Percentiles rank a stretch among this genome's conserved stretches.
phyloP scores from a whole-genome alignment of 2,797 vertebrate species.

The Sebastes diaconus region DNA sequence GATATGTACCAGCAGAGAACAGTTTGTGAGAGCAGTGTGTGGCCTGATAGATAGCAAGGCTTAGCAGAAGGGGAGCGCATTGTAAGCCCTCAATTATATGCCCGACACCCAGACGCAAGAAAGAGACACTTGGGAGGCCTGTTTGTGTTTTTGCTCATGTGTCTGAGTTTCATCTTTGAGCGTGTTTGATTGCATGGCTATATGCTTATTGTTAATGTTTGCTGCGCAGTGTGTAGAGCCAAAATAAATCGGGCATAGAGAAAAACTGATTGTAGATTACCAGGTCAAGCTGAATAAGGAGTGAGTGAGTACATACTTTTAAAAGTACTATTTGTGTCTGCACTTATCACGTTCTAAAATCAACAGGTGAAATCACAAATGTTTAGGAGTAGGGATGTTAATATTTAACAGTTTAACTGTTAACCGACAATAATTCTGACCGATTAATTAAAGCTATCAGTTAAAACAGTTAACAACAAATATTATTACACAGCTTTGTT shows the following conservation, averaged over 20 bases:
- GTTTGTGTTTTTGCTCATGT: constrained; percentile 51
- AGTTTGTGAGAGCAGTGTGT: constrained; percentile 74
- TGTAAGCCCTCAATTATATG: constrained; percentile 80
- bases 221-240: background rate
- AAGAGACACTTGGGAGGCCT: constrained; percentile 53
- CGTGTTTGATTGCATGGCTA: constrained; percentile 15
- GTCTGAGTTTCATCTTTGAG: constrained; percentile 31
- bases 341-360: background rate
- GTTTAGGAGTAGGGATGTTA: background rate
- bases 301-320: background rate
- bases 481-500: background rate
- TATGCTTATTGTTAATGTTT: constrained; percentile 15
- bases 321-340: background rate
- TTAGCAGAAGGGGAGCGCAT: constrained; percentile 70
- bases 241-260: background rate
- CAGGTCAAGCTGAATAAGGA: background rate
- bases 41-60: constrained; percentile 71
- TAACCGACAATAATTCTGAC: background rate
- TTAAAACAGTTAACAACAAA: background rate
- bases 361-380: background rate
- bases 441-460: background rate
- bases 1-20: constrained; percentile 71
- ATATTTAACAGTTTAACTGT: background rate
- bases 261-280: background rate
- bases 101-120: constrained; percentile 58